phyloP scores from a whole-genome alignment of 2,113 vertebrate species.

The Rhinichthys klamathensis region DNA sequence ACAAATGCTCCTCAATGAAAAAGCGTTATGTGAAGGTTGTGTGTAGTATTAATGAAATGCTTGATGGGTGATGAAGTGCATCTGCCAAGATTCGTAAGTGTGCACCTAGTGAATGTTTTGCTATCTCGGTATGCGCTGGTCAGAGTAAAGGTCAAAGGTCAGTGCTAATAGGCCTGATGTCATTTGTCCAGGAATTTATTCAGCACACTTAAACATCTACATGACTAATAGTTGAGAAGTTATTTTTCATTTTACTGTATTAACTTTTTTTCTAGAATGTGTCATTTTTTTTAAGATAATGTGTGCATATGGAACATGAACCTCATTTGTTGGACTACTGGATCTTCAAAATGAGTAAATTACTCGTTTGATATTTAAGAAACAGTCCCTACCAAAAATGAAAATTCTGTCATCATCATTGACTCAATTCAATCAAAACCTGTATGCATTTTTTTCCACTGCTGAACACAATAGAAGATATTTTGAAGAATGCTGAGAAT shows the following conservation, averaged over 20 bases:
- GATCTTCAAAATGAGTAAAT: background rate
- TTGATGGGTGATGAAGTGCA: background rate
- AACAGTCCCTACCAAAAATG: background rate
- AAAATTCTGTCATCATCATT: background rate
- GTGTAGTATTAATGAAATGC: background rate
- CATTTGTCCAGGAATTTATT: background rate
- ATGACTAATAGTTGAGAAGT: background rate
- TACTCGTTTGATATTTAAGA: background rate
- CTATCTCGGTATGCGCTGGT: background rate
- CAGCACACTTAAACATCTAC: background rate
- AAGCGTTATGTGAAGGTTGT: background rate
- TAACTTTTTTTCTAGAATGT: background rate
- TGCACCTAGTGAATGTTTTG: background rate
- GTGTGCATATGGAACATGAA: background rate
- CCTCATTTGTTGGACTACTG: background rate
- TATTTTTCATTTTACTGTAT: background rate
- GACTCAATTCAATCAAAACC: background rate
- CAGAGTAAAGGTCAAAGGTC: conserved; percentile 15
- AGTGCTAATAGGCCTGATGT: background rate
- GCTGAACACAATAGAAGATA: background rate
- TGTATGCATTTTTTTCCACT: background rate
- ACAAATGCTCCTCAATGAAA: too few species aligned
- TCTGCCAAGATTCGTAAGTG: background rate
- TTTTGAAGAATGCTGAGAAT: background rate
- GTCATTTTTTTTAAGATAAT: background rate